phyloP scores from a whole-genome alignment of 2,888 invertebrate species.

The Mythimna impura region DNA sequence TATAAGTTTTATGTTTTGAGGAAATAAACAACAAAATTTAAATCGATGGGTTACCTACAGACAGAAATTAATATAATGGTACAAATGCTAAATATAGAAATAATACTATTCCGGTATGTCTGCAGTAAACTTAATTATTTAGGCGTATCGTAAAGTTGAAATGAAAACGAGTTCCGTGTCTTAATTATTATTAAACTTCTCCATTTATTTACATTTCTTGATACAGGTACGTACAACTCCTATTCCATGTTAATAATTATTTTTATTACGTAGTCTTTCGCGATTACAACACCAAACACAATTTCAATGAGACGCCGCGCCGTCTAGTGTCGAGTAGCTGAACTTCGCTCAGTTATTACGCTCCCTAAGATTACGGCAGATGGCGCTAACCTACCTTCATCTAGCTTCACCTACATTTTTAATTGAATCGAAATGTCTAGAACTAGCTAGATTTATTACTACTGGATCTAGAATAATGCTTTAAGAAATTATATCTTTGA shows the following conservation, averaged over 20 bases:
- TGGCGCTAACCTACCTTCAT: not conserved
- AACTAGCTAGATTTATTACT: not conserved
- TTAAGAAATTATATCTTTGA: not conserved
- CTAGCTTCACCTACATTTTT: not conserved
- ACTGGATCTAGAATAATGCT: not conserved
- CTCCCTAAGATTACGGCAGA: not conserved
- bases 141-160: slow-evolving; percentile 10
- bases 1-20: slow-evolving; percentile 34
- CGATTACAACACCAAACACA: not conserved
- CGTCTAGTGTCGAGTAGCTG: slow-evolving; percentile 72
- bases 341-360: slow-evolving; percentile 4
- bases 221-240: not conserved
- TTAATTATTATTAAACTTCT: slow-evolving; percentile 6
- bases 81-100: not conserved
- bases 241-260: not conserved
- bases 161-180: slow-evolving; percentile 30
- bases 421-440: not conserved
- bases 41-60: not conserved
- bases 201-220: slow-evolving; percentile 17
- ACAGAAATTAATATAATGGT: not conserved
- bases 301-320: slow-evolving; percentile 62
- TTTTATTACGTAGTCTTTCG: slow-evolving; percentile 2
- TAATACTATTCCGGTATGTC: not conserved
- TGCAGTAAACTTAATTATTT: not conserved
- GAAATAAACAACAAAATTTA: slow-evolving; percentile 39